Base-by-base conservation (phyloP, 1,140 invertebrate species). In the Scaptomyza graminum region DNA sequence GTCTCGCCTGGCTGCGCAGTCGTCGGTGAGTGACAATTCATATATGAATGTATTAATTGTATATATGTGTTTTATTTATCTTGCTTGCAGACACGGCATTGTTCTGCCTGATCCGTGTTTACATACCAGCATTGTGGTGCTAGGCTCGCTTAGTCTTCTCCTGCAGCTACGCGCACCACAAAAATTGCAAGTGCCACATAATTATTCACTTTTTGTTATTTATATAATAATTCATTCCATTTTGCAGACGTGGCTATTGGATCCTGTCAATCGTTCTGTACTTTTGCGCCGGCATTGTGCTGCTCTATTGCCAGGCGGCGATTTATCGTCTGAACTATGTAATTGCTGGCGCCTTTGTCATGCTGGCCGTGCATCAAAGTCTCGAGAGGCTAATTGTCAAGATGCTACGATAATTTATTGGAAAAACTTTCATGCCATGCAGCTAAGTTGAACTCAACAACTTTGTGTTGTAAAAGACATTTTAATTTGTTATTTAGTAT, bases 1-100 rank as follows among this genome's bases (percentile, higher is more conserved):
- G 93, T 11, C 71, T 95, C 34, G 94, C 94, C 5, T 95, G 94
- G 94, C 93, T 94, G 0, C 93, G 93, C 64, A 94, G 94, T 90
- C 94, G 93, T 60, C 93, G 93, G 94, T 94, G 92, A 92, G 93
- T 92, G 9, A 16, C n/a, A 54, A 51, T 5, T 12, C 3, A 18
- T 18, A 3, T 18, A 3, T 22, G 18, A 22, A 1, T 22, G 18
- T 22, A 22, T 22, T 22, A 49, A 37, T 51, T 3, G 34, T 0
- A 5, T 31, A n/a, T n/a, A n/a, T n/a, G n/a, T n/a, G n/a, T n/a
- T 15, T 3, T 49, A 52, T 34, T 64, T 0, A 37, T 5, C 5
- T 0, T 7, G 7, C 1, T 39, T 50, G 1, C 16, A 85, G 81
- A 1, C 66, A 81, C 43, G 79, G 68, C 55, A 65, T 89, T 18